These are phyloP conservation scores for Callorhinus ursinus DNA, from an alignment of 2,113 vertebrate species.

Conservation along the genomic window DNA sequence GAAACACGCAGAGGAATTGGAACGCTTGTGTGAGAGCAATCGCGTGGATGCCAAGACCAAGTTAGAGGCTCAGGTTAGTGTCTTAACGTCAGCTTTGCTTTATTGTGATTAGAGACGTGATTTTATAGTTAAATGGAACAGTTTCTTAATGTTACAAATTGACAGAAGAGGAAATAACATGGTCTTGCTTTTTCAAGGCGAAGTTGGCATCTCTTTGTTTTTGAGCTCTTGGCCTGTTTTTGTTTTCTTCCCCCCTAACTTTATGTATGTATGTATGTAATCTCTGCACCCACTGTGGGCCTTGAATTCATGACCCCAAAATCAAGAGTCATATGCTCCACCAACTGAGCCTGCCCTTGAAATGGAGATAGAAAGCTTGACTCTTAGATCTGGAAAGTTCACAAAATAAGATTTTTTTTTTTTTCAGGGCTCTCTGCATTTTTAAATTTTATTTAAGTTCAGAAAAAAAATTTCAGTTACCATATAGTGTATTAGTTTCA, in stretches of 20 bases:
- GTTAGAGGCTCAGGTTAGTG: constrained; percentile 95
- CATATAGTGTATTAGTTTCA: neutral
- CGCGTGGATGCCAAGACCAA: constrained; percentile 98
- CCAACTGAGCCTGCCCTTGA: neutral
- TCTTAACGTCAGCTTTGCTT: neutral
- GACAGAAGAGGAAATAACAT: neutral
- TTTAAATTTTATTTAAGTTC: neutral
- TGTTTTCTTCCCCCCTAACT: neutral
- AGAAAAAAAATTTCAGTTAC: neutral
- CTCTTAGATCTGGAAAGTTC: neutral
- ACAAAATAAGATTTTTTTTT: neutral
- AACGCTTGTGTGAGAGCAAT: constrained; percentile 95
- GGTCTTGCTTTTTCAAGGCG: neutral
- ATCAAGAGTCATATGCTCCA: neutral
- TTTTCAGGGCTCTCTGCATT: neutral
- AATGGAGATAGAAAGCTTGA: neutral
- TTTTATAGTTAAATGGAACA: neutral
- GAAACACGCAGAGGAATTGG: constrained; percentile 95
- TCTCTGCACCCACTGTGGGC: neutral
- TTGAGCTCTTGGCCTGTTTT: neutral
- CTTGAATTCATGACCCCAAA: neutral
- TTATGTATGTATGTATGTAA: neutral
- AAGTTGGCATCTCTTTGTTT: neutral
- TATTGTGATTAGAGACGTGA: neutral
- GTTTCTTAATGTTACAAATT: neutral